phyloP scores from a whole-genome alignment of 2,113 vertebrate genomes.

The Myxocyprinus asiaticus region DNA sequence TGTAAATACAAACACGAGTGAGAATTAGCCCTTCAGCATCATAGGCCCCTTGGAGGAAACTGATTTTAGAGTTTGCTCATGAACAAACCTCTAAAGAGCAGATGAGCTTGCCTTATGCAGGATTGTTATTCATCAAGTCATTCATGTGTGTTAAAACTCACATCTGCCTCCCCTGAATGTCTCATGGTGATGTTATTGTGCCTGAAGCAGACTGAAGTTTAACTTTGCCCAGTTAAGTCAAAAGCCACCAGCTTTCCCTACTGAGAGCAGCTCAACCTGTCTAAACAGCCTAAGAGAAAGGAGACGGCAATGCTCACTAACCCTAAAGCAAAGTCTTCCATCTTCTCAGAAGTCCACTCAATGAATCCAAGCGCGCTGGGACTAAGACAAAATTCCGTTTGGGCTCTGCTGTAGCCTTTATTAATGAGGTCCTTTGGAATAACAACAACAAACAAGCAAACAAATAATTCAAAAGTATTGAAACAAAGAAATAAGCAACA shows the following conservation, averaged over 20 bases:
- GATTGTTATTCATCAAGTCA: not conserved
- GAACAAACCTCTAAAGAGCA: not conserved
- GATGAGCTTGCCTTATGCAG: not conserved
- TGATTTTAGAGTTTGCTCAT: not conserved
- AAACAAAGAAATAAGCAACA: not conserved
- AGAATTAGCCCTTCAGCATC: not conserved
- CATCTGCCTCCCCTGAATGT: constrained; percentile 12
- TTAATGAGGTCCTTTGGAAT: constrained; percentile 12
- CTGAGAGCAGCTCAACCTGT: constrained; percentile 4
- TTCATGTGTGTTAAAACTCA: constrained; percentile 1
- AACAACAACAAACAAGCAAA: not conserved
- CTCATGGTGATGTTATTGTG: constrained; percentile 20
- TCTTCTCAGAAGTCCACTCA: constrained; percentile 2
- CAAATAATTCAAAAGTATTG: not conserved
- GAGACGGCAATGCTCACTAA: not conserved
- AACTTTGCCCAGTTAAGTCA: constrained; percentile 47
- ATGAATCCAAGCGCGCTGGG: constrained; percentile 7
- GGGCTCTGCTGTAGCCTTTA: constrained; percentile 1
- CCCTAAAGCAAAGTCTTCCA: constrained; percentile 25
- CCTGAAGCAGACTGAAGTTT: constrained; percentile 23
- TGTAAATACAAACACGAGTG: constrained; percentile 3
- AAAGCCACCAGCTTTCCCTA: constrained; percentile 44
- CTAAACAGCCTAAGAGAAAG: constrained; percentile 21
- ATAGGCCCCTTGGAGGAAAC: not conserved
- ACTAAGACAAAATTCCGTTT: not conserved